These are phyloP conservation scores for Cotesia vestalis DNA, from an alignment of 1,140 invertebrate species.

Conservation along the genomic window DNA sequence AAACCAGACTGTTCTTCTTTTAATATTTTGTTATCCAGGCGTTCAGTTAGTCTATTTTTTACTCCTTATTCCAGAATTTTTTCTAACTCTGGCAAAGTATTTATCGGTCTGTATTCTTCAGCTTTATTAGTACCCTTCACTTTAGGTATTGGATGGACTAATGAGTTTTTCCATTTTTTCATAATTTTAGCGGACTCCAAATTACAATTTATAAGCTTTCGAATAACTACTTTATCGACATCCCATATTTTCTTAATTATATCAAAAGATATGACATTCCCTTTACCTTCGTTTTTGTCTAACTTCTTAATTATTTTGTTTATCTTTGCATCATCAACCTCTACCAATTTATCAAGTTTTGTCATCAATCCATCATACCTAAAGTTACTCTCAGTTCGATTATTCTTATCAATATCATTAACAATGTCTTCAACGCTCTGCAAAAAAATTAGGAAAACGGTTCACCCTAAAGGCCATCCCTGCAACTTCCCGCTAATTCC, in stretches of 20 bases:
- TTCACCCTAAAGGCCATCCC: too few relatives aligned
- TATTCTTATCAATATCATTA: too few relatives aligned
- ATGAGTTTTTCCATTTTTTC: constrained; percentile 37
- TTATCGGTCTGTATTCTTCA: constrained; percentile 41
- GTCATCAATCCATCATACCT: background rate
- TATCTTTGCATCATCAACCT: background rate
- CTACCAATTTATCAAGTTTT: background rate
- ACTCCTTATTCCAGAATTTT: constrained; percentile 42
- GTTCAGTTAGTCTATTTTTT: constrained; percentile 35
- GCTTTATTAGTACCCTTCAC: constrained; percentile 36
- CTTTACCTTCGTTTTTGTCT: constrained; percentile 12
- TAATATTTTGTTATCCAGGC: constrained; percentile 32
- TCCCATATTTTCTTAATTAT: background rate
- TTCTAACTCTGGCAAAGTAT: constrained; percentile 40
- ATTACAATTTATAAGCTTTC: too few relatives aligned
- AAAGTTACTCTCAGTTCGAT: background rate
- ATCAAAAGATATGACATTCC: background rate
- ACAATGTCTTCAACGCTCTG: too few relatives aligned
- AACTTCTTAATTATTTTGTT: constrained; percentile 1
- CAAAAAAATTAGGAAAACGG: too few relatives aligned
- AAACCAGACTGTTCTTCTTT: constrained; percentile 38
- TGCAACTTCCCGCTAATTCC: too few relatives aligned
- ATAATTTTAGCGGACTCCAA: constrained; percentile 3
- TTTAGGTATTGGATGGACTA: constrained; percentile 42
- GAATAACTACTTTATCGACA: constrained; percentile 11